A percentile compares a stretch with the other conserved stretches of the same genome.
These are phyloP conservation scores for Eira barbara DNA, from an alignment of 2,113 vertebrate genomes.

Conservation along the genomic window DNA sequence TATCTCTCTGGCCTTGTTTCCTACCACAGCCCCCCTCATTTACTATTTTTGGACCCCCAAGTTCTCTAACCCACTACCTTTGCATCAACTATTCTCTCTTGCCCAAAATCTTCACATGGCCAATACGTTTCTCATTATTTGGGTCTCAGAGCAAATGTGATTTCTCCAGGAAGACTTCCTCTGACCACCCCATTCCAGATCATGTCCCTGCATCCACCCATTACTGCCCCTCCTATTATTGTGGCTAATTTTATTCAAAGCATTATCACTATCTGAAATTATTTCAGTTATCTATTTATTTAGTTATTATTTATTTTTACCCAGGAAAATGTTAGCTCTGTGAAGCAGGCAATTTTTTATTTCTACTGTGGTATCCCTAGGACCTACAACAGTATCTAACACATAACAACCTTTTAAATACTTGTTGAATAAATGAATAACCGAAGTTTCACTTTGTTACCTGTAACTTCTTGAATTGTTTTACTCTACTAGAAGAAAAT, in stretches of 20 bases:
- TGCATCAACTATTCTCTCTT: background rate
- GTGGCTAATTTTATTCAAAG: background rate
- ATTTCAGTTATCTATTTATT: background rate
- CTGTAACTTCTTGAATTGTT: background rate
- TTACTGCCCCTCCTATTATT: background rate
- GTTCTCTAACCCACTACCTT: background rate
- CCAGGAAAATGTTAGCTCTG: background rate
- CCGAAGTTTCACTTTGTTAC: background rate
- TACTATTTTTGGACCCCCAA: background rate
- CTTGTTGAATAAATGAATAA: background rate
- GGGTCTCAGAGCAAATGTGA: background rate
- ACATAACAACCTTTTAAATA: background rate
- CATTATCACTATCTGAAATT: background rate
- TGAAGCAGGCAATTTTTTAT: background rate
- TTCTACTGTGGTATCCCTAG: background rate
- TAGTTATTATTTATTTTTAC: background rate
- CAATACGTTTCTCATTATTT: background rate
- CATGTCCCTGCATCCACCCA: background rate
- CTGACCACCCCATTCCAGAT: background rate
- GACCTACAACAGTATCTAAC: background rate
- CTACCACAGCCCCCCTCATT: background rate
- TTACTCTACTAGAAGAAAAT: constrained; percentile 28
- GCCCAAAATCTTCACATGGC: background rate
- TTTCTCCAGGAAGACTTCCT: background rate
- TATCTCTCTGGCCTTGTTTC: background rate